These are phyloP conservation scores for Amorpha juglandis DNA, from an alignment of 2,888 invertebrate species.

Conservation along the genomic window DNA sequence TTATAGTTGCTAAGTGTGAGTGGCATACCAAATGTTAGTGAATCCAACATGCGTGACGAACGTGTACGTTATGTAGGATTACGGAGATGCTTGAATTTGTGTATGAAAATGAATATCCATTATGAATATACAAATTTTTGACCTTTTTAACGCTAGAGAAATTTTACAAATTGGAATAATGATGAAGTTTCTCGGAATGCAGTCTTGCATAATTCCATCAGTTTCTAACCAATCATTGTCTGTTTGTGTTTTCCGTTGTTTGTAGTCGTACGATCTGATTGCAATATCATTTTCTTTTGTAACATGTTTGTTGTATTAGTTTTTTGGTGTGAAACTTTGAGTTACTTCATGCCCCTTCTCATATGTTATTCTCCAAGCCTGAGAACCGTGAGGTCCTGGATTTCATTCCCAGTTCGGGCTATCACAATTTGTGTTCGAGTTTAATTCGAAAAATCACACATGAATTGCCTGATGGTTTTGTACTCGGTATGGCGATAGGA, in stretches of 20 bases:
- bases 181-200: not conserved
- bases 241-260: not conserved
- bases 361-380: no score
- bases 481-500: no score
- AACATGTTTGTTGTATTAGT: not conserved
- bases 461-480: no score
- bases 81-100: conserved; percentile 6
- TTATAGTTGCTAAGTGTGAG: conserved; percentile 21
- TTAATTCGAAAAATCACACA: no score
- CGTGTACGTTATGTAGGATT: conserved; percentile 36
- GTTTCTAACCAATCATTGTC: not conserved
- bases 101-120: not conserved
- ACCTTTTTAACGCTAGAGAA: not conserved
- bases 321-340: no score
- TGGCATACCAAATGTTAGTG: conserved; percentile 39
- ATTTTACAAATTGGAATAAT: not conserved
- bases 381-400: no score
- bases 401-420: no score
- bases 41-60: conserved; percentile 36
- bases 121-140: conserved; percentile 2
- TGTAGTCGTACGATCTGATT: conserved; percentile 1
- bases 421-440: no score
- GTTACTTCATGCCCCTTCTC: no score
- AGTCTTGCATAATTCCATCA: not conserved
- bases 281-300: not conserved